These are phyloP conservation scores for Characodon lateralis DNA, from an alignment of 2,797 vertebrate species.

Conservation along the genomic window DNA sequence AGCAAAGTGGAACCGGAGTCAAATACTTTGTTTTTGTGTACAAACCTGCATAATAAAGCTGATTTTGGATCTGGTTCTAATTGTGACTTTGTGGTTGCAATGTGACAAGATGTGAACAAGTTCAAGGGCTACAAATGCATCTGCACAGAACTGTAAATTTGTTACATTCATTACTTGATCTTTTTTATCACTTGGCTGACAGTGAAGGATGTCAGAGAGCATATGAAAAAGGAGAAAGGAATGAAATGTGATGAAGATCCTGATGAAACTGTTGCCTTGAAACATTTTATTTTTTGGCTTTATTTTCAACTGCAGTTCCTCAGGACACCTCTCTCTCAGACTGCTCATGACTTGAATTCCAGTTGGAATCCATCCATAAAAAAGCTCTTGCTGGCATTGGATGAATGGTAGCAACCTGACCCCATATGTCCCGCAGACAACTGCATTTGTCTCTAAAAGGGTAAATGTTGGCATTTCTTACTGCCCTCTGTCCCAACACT, in stretches of 20 bases:
- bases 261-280: constrained; percentile 16
- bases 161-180: neutral
- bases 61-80: neutral
- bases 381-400: constrained; percentile 47
- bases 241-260: constrained; percentile 3
- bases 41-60: neutral
- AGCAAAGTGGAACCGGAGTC: too few relatives aligned
- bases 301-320: neutral
- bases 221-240: constrained; percentile 1
- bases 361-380: constrained; percentile 47
- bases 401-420: constrained; percentile 48
- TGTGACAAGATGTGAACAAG: neutral
- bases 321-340: constrained; percentile 9
- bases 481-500: neutral
- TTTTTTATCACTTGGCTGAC: constrained; percentile 3
- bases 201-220: constrained; percentile 11
- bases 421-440: constrained; percentile 48
- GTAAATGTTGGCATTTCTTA: constrained; percentile 58
- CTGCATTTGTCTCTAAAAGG: constrained; percentile 63
- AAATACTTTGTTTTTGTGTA: too few relatives aligned
- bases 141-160: neutral
- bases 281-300: neutral
- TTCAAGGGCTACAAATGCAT: too few relatives aligned
- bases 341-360: constrained; percentile 41
- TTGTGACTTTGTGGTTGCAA: neutral